Conservation (phyloP, 2,797 vertebrate genomes). For the Erethizon dorsatum region DNA sequence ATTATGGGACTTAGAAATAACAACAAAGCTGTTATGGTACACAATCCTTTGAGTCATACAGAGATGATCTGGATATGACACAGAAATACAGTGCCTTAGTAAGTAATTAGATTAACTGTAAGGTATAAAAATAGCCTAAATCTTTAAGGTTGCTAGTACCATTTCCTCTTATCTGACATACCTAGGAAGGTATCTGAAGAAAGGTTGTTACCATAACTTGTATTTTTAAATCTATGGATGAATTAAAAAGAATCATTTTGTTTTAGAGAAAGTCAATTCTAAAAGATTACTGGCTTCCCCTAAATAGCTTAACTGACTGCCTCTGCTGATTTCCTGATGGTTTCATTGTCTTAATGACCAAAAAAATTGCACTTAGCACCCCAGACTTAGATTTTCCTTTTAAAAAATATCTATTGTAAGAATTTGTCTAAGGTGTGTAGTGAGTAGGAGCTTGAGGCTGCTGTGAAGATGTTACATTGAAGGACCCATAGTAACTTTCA, state of each 20-base stretch:
- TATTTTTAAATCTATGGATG: not conserved
- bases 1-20: not conserved
- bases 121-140: constrained; percentile 2
- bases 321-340: not conserved
- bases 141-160: not conserved
- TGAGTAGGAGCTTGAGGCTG: not conserved
- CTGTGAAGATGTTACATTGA: not conserved
- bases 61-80: not conserved
- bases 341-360: not conserved
- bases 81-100: not conserved
- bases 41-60: constrained; percentile 26
- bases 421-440: not conserved
- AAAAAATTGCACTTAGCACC: not conserved
- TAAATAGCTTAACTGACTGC: not conserved
- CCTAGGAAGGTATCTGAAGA: not conserved
- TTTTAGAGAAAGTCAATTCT: not conserved
- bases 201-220: not conserved
- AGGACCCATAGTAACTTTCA: not conserved
- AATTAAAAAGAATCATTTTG: not conserved
- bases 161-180: not conserved
- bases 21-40: not conserved
- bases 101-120: not conserved
- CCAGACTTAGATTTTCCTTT: not conserved
- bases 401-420: not conserved
- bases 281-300: not conserved